Evolutionary conservation across 1,140 invertebrate species (phyloP), one percentile per base, ranked within the genome.

Genomic region (Pseudomyrmex gracilis): DNA sequence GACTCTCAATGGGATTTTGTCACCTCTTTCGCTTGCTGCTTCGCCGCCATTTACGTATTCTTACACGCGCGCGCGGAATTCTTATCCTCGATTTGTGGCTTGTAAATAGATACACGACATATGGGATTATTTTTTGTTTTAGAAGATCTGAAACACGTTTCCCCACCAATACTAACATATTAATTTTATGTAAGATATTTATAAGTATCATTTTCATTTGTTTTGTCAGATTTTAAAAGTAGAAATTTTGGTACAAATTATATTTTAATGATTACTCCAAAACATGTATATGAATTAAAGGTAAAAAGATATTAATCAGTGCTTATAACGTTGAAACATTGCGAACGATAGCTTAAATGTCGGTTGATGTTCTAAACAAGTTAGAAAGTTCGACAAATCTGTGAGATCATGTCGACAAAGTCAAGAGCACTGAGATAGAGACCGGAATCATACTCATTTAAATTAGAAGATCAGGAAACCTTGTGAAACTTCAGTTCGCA

Each of bases 1-100:
- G 68, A 70, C 64, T 78, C 53, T 74, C 85, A 57, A 53, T 70
- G 78, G 80, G 73, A 89, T 85, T 89, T 88, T 51, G 61, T 84
- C 82, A 73, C 74, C 67, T 78, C 82, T 61, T 45, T 47, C 67
- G 66, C 53, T 13, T 47, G 53, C 53, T 70, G 53, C 71, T 34
- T 58, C 43, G 43, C n/a, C 17, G 60, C 58, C 67, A 66, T 85
- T 60, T 57, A 61, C 57, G 24, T 60, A 64, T 70, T 70, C 13
- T 60, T 61, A 82, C 34, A 5, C 22, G 17, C 15, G 58, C 34
- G 13, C 12, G n/a, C 20, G 17, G 2, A 34, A 53, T 8, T 57
- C 51, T 51, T 20, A 22, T n/a, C 57, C 13, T 53, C 34, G 49
- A 47, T 66, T 53, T 43, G 60, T 68, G 53, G 61, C 4, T 8